Conservation (phyloP, 2,888 invertebrate species). For the Dendrolimus pini region DNA sequence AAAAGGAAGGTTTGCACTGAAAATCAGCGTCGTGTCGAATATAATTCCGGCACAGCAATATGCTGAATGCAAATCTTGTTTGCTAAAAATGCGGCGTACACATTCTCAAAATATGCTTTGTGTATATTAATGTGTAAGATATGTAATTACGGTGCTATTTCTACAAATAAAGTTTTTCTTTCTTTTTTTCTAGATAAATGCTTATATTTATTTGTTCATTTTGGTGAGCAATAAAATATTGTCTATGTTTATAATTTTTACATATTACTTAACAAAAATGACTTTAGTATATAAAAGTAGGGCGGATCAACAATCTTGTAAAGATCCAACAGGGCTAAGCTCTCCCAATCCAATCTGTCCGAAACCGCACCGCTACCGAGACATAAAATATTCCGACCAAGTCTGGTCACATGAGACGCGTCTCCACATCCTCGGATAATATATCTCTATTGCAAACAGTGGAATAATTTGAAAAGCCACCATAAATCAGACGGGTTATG, state of each 20-base stretch:
- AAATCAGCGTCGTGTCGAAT: too few species aligned
- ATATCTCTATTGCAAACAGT: background rate
- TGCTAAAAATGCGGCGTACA: too few species aligned
- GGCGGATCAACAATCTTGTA: background rate
- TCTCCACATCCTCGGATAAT: background rate
- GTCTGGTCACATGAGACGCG: background rate
- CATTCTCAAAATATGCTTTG: too few species aligned
- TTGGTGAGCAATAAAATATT: too few species aligned
- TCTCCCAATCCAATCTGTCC: background rate
- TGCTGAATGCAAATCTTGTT: too few species aligned
- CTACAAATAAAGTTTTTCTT: too few species aligned
- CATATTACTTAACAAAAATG: background rate
- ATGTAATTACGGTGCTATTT: too few species aligned
- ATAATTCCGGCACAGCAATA: too few species aligned
- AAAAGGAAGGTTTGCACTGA: too few species aligned
- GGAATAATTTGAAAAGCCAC: background rate
- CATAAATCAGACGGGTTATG: background rate
- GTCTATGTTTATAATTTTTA: background rate
- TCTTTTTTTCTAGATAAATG: too few species aligned
- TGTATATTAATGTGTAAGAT: too few species aligned
- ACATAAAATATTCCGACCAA: background rate
- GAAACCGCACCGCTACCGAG: background rate
- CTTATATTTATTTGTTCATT: too few species aligned
- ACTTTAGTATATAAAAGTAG: background rate
- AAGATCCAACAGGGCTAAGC: background rate